Evolutionary conservation across 2,113 vertebrate species (phyloP), one percentile per base, ranked within the genome.

Genomic region (Cebidichthys violaceus): DNA sequence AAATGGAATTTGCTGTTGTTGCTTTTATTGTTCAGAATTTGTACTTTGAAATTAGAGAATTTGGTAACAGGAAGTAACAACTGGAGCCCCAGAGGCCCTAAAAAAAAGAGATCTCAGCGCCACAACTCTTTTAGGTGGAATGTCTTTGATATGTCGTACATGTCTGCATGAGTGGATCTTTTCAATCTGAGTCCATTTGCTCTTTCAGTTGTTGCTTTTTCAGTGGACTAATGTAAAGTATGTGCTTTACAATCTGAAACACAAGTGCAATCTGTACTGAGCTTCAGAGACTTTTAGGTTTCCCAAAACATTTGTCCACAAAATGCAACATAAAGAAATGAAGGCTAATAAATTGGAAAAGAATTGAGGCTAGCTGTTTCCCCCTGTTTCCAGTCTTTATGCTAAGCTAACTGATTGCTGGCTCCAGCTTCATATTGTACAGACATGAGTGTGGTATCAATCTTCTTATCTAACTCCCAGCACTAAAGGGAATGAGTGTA

Each of bases 261-360:
- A 86, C 69, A 77, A 86, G 72, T 82, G 54, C 68, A 85, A 69
- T 80, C 69, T 70, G 52, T 60, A 80, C 67, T 79, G 59, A 43
- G 57, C 64, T 83, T 75, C 66, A 67, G 45, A 52, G 39, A 79
- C 66, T 75, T 31, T 41, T n/a, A 18, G 59, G 73, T 86, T 89
- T 86, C 79, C 86, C 84, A 78, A 86, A 85, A 75, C 75, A 81
- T 83, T 78, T 82, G 60, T 67, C 76, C 8, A 77, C 35, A 69
- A 75, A 70, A 59, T 59, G 20, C 6, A 55, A 65, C 70, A 57
- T 74, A 27, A 61, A 64, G 4, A 75, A 39, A 69, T 18, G 11
- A 54, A 78, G 3, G 18, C 15, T 33, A 8, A n/a, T 64, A 10
- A 70, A 24, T 9, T 17, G 5, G 54, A 3, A 17, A 54, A 45